A percentile compares a stretch with the other conserved stretches of the same genome.
phyloP scores from a whole-genome alignment of 2,797 vertebrate genomes.

The Pelochelys cantorii region DNA sequence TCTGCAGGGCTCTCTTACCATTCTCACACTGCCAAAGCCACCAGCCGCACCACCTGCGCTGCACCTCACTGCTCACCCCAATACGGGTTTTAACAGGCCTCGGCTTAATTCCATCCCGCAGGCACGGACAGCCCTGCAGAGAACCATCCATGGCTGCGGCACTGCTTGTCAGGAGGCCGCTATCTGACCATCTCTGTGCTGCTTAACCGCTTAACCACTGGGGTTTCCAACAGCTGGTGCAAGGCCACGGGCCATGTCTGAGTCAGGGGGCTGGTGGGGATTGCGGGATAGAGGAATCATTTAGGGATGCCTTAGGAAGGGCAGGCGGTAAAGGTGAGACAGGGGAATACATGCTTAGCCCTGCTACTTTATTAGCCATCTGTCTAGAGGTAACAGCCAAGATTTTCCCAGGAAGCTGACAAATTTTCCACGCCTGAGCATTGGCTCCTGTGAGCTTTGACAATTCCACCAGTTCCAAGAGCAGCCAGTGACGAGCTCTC shows the following conservation, averaged over 20 bases:
- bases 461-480: slow-evolving; percentile 14
- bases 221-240: not conserved
- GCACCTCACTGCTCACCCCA: not conserved
- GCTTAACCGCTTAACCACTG: not conserved
- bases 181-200: not conserved
- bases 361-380: not conserved
- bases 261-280: not conserved
- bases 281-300: not conserved
- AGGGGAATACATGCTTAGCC: not conserved
- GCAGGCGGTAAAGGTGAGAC: accelerated
- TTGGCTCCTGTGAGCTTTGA: slow-evolving; percentile 10
- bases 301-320: not conserved
- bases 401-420: not conserved
- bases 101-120: not conserved
- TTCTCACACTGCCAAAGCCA: not conserved
- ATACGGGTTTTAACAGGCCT: not conserved
- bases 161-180: not conserved
- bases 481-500: not conserved
- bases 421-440: not conserved
- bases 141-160: accelerated
- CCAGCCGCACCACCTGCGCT: not conserved
- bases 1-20: not conserved
- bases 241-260: not conserved
- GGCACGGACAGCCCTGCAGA: not conserved
- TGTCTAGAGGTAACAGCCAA: not conserved